These are phyloP conservation scores for Eubucco bourcierii DNA, from an alignment of 2,113 vertebrate species.

Conservation along the genomic window DNA sequence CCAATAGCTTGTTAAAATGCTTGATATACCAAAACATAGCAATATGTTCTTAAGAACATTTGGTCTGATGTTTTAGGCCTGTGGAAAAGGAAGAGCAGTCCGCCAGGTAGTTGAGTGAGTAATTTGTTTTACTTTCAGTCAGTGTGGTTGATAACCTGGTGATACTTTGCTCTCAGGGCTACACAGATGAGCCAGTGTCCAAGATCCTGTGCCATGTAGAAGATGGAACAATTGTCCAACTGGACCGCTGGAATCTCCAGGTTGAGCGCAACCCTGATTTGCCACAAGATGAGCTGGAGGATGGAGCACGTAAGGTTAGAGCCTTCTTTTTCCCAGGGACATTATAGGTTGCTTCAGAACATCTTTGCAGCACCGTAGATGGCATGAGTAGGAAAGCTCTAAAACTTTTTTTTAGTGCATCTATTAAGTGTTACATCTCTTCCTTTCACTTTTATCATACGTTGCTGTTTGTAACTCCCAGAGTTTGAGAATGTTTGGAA, in stretches of 20 bases:
- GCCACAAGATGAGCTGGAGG: slow-evolving; percentile 80
- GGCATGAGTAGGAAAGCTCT: not conserved
- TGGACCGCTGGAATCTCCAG: slow-evolving; percentile 86
- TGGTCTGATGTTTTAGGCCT: not conserved
- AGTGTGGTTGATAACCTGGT: not conserved
- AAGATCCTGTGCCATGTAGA: slow-evolving; percentile 86
- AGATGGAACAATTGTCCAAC: slow-evolving; percentile 82
- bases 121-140: not conserved
- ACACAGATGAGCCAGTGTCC: slow-evolving; percentile 84
- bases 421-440: not conserved
- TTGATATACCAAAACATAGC: not conserved
- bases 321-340: not conserved
- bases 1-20: not conserved
- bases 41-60: not conserved
- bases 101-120: not conserved
- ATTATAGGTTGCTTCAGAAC: not conserved
- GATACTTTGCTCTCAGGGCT: slow-evolving; percentile 68
- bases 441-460: not conserved
- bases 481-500: not conserved
- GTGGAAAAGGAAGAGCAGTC: not conserved
- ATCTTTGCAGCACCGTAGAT: not conserved
- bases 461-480: not conserved
- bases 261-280: slow-evolving; percentile 83
- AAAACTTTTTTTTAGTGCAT: not conserved
- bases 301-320: slow-evolving; percentile 82